Percentiles rank a stretch among this genome's conserved stretches.
These are phyloP conservation scores for Misgurnus mizolepis DNA, from an alignment of 2,113 vertebrate species.

Conservation along the genomic window DNA sequence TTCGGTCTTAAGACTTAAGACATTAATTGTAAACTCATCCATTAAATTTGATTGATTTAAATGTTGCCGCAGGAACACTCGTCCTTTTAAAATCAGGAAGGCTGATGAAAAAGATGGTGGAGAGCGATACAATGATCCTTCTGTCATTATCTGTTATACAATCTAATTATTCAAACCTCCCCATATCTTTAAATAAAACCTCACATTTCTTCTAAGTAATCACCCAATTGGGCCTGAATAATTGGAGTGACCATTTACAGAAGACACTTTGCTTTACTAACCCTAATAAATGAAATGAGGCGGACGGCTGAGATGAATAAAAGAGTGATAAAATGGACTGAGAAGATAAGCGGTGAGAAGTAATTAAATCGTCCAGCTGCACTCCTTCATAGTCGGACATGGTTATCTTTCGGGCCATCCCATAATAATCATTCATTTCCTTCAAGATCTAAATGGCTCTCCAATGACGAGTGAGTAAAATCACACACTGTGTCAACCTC, in stretches of 20 bases:
- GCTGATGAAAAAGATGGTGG: no score
- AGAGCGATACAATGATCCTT: background rate
- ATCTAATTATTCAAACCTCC: background rate
- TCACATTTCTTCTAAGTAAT: slow-evolving; percentile 25
- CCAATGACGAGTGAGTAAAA: background rate
- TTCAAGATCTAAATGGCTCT: slow-evolving; percentile 31
- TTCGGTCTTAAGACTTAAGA: no score
- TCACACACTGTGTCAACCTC: background rate
- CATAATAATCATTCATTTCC: slow-evolving; percentile 26
- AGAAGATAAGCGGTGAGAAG: background rate
- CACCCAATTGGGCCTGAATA: slow-evolving; percentile 23
- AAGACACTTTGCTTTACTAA: slow-evolving; percentile 22
- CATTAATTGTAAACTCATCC: no score
- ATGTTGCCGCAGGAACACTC: no score
- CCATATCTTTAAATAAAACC: slow-evolving; percentile 10
- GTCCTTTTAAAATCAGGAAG: no score
- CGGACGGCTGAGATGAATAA: slow-evolving; percentile 3
- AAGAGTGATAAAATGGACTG: slow-evolving; percentile 27
- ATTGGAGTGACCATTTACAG: slow-evolving; percentile 32
- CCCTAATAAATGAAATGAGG: slow-evolving; percentile 15
- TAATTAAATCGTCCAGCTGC: slow-evolving; percentile 36
- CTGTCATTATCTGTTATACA: background rate
- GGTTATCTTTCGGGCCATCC: background rate
- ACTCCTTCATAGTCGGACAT: background rate
- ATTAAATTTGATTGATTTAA: no score